A percentile compares a stretch with the other conserved stretches of the same genome.
Evolutionary conservation across 2,113 vertebrate genomes (phyloP).

Genomic region (Myocastor coypus): DNA sequence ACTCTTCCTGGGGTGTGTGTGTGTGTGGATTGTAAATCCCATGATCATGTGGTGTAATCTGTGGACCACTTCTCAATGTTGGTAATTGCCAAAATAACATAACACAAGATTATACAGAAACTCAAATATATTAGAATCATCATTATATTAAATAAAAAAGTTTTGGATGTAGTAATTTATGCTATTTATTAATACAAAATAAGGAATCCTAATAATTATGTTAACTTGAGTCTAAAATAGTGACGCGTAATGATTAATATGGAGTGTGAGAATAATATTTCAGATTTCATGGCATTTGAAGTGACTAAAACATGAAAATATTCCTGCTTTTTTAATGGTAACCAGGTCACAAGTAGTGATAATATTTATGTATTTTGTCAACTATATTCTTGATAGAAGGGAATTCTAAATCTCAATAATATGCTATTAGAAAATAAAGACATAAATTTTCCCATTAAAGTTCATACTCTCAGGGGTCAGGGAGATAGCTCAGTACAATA

Average conservation of each 20-base stretch:
- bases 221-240: not conserved
- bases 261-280: not conserved
- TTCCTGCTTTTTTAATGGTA: not conserved
- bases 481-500: too few species aligned
- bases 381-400: not conserved
- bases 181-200: not conserved
- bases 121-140: not conserved
- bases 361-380: not conserved
- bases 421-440: not conserved
- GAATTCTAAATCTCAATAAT: not conserved
- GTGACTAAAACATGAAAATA: constrained; percentile 2
- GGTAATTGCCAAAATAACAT: not conserved
- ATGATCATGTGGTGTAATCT: not conserved
- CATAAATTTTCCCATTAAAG: not conserved
- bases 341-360: not conserved
- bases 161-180: not conserved
- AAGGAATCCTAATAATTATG: not conserved
- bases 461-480: not conserved
- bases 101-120: not conserved
- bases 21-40: not conserved
- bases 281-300: not conserved
- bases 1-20: not conserved
- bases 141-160: not conserved
- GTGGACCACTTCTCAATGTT: not conserved
- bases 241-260: not conserved